Evolutionary conservation across 2,113 vertebrate species (phyloP).

Genomic region (Phrynosoma blainvillii): DNA sequence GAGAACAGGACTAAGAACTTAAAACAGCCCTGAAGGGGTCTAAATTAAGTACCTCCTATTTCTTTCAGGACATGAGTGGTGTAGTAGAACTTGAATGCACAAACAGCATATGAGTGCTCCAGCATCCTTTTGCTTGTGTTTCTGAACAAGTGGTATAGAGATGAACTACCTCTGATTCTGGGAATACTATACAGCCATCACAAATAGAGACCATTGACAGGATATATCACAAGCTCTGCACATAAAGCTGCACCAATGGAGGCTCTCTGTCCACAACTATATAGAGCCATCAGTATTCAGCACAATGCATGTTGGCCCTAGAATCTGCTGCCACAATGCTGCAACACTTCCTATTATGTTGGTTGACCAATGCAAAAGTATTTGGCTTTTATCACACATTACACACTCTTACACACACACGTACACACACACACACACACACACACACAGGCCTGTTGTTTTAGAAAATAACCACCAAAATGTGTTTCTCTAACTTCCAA

Average conservation of each 20-base stretch:
- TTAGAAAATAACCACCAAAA: not conserved
- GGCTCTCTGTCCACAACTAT: not conserved
- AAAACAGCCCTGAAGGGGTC: too few relatives aligned
- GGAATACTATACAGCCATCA: too few relatives aligned
- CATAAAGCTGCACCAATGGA: not conserved
- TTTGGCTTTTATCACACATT: not conserved
- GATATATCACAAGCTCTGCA: not conserved
- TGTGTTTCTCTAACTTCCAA: conserved; percentile 2
- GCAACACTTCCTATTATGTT: not conserved
- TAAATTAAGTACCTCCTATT: too few relatives aligned
- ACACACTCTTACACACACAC: not conserved
- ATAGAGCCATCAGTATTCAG: not conserved
- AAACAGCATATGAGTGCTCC: too few relatives aligned
- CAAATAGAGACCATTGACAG: not conserved
- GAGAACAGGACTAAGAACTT: too few relatives aligned
- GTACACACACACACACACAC: not conserved
- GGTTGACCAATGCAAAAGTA: not conserved
- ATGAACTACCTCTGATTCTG: too few relatives aligned
- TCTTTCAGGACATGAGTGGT: too few relatives aligned
- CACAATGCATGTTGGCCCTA: not conserved
- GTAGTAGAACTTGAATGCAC: too few relatives aligned
- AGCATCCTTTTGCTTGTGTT: too few relatives aligned
- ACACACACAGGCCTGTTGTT: not conserved
- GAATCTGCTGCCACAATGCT: too few relatives aligned
- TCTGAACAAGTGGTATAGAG: too few relatives aligned